A percentile compares a stretch with the other conserved stretches of the same genome.
These are phyloP conservation scores for Exocentrus adspersus DNA, from an alignment of 2,888 invertebrate genomes.

Conservation along the genomic window DNA sequence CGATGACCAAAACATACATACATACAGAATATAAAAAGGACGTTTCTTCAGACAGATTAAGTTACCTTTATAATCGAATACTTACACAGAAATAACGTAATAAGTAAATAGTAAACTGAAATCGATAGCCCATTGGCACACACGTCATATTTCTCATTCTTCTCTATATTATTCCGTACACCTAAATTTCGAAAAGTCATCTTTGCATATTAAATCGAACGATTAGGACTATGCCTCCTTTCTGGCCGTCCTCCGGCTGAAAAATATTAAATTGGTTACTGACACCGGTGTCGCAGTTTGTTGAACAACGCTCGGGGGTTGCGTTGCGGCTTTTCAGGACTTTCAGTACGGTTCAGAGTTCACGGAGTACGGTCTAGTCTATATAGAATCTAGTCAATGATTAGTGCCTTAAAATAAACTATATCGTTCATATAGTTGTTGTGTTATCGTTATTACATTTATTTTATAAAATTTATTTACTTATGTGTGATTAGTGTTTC, in stretches of 20 bases:
- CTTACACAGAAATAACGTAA: not conserved
- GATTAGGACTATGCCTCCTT: constrained; percentile 32
- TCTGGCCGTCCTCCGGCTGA: constrained; percentile 16
- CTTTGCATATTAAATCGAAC: constrained; percentile 23
- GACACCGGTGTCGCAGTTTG: constrained; percentile 47
- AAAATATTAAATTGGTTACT: constrained; percentile 43
- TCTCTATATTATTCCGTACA: not conserved
- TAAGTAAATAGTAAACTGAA: constrained; percentile 5
- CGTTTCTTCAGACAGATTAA: too few species aligned
- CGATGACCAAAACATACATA: too few species aligned
- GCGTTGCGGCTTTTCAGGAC: constrained; percentile 32
- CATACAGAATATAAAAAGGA: too few species aligned
- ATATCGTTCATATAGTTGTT: not conserved
- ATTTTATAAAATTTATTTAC: not conserved
- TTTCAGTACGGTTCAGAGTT: constrained; percentile 36
- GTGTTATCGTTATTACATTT: not conserved
- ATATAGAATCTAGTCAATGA: constrained; percentile 9
- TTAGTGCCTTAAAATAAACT: constrained; percentile 17
- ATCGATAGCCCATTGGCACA: constrained; percentile 1
- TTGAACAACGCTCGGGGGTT: constrained; percentile 30
- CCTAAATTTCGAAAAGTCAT: constrained; percentile 32
- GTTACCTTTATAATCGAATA: too few species aligned
- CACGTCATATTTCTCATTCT: not conserved
- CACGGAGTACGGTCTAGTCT: constrained; percentile 18
- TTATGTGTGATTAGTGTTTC: not conserved